Base-by-base conservation (phyloP, 64 coral and sea anemone species). In the Stichodactyla helianthus region DNA sequence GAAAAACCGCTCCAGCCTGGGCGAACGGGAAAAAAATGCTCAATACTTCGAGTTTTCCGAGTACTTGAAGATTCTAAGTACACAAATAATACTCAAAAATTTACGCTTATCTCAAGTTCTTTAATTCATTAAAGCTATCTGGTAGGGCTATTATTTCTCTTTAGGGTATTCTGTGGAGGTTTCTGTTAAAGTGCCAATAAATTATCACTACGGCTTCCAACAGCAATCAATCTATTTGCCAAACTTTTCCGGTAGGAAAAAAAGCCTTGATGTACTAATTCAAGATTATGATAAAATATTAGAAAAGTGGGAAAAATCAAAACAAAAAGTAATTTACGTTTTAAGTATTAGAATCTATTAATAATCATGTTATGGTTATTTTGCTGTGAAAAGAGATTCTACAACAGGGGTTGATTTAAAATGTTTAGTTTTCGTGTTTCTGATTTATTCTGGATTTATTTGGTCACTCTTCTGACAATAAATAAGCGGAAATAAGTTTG, bases 111-210 rank as follows among this genome's bases (percentile, higher is more conserved):
- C 68, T 28, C 11, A 0, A 74, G 26, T 74, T 68, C 27, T 31
- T 10, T 74, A 74, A 74, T 74, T 74, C 68, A 74, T 74, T 74
- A 74, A 74, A 74, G 25, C 68, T 74, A 74, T 74, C 68, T 74
- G n/a, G 25, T 74, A 3, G 10, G 27, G 23, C 68, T 74, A 74
- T 74, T 23, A 74, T 31, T 74, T 74, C 25, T 31, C 68, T 23
- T 74, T 9, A 5, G 68, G 62, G 68, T 74, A 74, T 31, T 74
- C 68, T 74, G 4, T 31, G 68, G n/a, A 13, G 10, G 10, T 74
- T 31, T 31, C 20, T 26, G 4, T 31, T 23, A 74, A 31, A 74
- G 25, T 74, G 68, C 68, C 11, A 74, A 26, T 27, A 74, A 26
- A 31, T 74, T 74, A 74, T 74, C 68, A n/a, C 27, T 23, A 27